Conservation (phyloP, 1,140 invertebrate species). For the Leptinotarsa lineolata region DNA sequence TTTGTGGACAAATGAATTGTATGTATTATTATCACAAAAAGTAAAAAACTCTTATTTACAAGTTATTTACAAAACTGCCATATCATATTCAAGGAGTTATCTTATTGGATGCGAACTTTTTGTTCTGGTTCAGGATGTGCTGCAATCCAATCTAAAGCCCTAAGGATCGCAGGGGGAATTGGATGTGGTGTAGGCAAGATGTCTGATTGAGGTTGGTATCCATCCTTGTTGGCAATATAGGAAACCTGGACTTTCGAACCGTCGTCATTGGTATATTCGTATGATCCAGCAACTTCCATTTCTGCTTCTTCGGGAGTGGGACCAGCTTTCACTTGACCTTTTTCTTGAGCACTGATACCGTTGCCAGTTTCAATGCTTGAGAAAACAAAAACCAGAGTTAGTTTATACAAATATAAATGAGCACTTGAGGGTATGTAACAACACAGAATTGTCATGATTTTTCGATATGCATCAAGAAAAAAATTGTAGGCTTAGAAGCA, state of each 20-base stretch:
- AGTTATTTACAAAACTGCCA: slow-evolving; percentile 11
- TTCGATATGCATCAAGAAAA: too few species aligned
- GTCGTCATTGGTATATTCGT: slow-evolving; percentile 59
- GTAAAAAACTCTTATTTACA: slow-evolving; percentile 12
- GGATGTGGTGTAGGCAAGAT: slow-evolving; percentile 73
- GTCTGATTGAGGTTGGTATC: slow-evolving; percentile 62
- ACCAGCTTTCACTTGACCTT: slow-evolving; percentile 56
- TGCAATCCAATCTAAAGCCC: slow-evolving; percentile 53
- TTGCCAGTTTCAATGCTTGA: slow-evolving; percentile 63
- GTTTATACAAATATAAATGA: too few species aligned
- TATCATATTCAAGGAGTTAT: not conserved
- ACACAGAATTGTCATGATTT: too few species aligned
- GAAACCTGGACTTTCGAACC: slow-evolving; percentile 58
- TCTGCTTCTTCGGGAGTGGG: slow-evolving; percentile 49
- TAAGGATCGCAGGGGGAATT: slow-evolving; percentile 69
- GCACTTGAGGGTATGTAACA: too few species aligned
- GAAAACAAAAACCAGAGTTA: not conserved
- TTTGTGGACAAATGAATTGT: not conserved
- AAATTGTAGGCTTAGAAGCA: too few species aligned
- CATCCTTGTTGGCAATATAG: slow-evolving; percentile 64
- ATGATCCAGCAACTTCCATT: slow-evolving; percentile 15
- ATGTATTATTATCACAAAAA: not conserved
- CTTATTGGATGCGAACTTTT: not conserved
- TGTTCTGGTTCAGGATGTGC: slow-evolving; percentile 40
- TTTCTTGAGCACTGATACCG: slow-evolving; percentile 61